Percentiles rank a stretch among this genome's conserved stretches.
phyloP scores from a whole-genome alignment of 2,888 invertebrate genomes.

The Lottia gigantea region DNA sequence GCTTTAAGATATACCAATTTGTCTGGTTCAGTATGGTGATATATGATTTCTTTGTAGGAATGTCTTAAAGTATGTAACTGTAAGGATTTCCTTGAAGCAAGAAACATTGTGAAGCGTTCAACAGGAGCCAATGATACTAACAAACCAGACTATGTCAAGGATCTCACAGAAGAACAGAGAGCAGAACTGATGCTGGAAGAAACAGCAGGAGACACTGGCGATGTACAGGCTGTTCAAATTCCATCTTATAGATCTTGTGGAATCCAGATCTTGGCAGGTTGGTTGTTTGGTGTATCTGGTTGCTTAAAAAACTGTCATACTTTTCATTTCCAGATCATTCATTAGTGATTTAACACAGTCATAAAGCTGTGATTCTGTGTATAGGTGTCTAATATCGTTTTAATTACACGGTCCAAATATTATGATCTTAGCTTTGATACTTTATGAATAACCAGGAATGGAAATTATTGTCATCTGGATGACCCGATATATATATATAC shows the following conservation, averaged over 20 bases:
- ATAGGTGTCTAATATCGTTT: no score
- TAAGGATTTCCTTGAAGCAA: conserved; percentile 15
- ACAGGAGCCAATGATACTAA: background rate
- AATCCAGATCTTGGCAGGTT: conserved; percentile 35
- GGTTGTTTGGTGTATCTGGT: background rate
- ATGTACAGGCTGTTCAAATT: conserved; percentile 4
- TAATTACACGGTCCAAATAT: no score
- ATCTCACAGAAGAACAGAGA: conserved; percentile 16
- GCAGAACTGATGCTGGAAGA: background rate
- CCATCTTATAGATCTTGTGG: conserved; percentile 34
- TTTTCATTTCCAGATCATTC: no score
- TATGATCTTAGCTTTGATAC: no score
- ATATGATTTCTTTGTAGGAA: conserved; percentile 12
- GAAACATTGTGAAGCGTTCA: conserved; percentile 18
- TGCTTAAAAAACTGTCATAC: no score
- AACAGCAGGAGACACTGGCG: background rate
- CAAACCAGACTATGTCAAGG: background rate
- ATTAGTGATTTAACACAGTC: no score
- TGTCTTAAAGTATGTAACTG: conserved; percentile 31
- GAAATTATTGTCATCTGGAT: no score
- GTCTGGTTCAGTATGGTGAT: no score
- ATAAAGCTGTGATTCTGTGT: no score
- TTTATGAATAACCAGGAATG: no score
- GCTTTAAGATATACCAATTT: no score
- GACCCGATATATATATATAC: no score